Base-by-base conservation (phyloP, 2,797 vertebrate genomes). In the Hyperoplus lanceolatus region DNA sequence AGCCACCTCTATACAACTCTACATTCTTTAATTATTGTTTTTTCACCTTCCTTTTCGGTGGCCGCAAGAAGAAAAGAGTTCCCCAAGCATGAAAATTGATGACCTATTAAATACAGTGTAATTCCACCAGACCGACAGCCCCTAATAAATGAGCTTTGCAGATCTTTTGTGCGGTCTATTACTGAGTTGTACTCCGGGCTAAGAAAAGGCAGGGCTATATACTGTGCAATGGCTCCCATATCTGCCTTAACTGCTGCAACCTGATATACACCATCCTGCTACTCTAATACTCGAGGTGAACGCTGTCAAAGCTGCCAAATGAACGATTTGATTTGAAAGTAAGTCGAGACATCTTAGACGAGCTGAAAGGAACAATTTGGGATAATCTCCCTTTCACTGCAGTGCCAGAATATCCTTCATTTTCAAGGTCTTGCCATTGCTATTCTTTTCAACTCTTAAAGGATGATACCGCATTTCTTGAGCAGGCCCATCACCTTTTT, bases 351-450 rank as follows among this genome's bases (percentile, higher is more conserved):
- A 71, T 82, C 75, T 90, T 72, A 86, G 68, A 53, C 4, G 54
- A 80, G 62, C 82, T 53, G 78, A 88, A 69, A 82, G 77, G 68
- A 88, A 89, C 82, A 88, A 75, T 86, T 70, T 79, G 49, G 71
- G 80, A 87, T 89, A 86, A 93, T 91, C 83, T 87, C 16, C 55
- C 68, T 88, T 86, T 69, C 50, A 70, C 38, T 39, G 74, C 62
- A 29, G 59, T 57, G 73, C 77, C 64, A 73, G 77, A 83, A 84
- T 74, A 70, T 70, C 67, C 72, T 79, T 81, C 58, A 48, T 69
- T 77, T 85, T 63, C 60, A 53, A 72, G 73, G 84, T 69, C 57
- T 64, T 18, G 67, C 80, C 81, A 29, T 29, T 29, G 29, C 29
- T 29, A 29, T 75, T 81, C 68, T 81, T 81, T 82, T 63, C 53